Base-by-base conservation (phyloP, 2,888 invertebrate species). In the Oscheius sp. region DNA sequence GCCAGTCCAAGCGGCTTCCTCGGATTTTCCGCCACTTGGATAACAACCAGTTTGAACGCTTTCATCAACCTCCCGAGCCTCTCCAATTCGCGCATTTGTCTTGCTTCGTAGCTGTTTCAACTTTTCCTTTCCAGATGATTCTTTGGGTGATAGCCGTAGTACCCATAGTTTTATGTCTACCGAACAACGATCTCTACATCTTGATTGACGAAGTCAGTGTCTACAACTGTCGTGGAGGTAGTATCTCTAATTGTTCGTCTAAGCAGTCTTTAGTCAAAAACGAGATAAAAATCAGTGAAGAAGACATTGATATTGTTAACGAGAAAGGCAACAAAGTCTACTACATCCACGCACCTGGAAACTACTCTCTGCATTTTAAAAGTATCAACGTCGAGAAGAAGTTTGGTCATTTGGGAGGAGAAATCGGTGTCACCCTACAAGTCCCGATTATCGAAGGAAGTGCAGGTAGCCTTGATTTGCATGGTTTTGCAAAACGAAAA, bases 361-460 rank as follows among this genome's bases (percentile, higher is more conserved):
- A 88, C 74, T 88, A 88, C 72, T 86, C 87, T 1, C 74, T 88
- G 1, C 79, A 87, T 74, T 86, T 86, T 78, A 81, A 81, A 66
- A 79, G 77, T 21, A 85, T 87, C 33, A 82, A 85, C 60, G 85
- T 86, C 33, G 57, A 80, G 51, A 76, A 86, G 58, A 73, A 86
- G 59, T 86, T 86, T 62, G 83, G 85, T 11, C 82, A 81, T 71
- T 68, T 88, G 57, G 86, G 86, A 5, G 88, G 88, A 42, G 88
- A 88, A 65, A 85, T 88, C 57, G 88, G 88, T 53, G 81, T 88
- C 42, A 88, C 88, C 5, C 79, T 88, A 50, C 88, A 88, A 76
- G 88, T 88, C 51, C 88, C 88, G 11, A 81, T 88, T 29, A 81
- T 88, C 29, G 88, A 88, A 77, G 88, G 88, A 11, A 86, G 88